phyloP scores from a whole-genome alignment of 2,888 invertebrate genomes.

The Megamerina dolium region DNA sequence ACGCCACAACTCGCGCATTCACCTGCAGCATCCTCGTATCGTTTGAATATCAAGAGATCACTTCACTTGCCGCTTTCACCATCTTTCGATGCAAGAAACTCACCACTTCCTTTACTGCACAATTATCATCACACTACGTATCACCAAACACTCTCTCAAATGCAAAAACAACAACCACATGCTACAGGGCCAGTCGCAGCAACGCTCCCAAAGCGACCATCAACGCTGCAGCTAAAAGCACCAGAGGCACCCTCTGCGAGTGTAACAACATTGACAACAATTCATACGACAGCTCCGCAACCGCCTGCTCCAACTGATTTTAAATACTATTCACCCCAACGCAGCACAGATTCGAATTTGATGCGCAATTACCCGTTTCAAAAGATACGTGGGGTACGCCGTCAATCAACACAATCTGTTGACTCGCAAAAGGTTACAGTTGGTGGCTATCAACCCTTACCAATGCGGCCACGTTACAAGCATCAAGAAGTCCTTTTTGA shows the following conservation, averaged over 20 bases:
- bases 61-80: slow-evolving; percentile 48
- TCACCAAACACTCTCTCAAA: slow-evolving; percentile 29
- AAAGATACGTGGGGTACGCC: slow-evolving; percentile 44
- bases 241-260: slow-evolving; percentile 29
- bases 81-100: slow-evolving; percentile 45
- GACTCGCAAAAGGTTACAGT: slow-evolving; percentile 44
- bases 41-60: slow-evolving; percentile 42
- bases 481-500: slow-evolving; percentile 48
- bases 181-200: slow-evolving; percentile 21
- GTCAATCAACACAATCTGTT: slow-evolving; percentile 46
- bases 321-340: slow-evolving; percentile 48
- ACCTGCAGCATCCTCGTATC: slow-evolving; percentile 40
- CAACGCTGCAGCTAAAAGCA: slow-evolving; percentile 36
- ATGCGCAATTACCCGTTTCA: slow-evolving; percentile 47
- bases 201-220: slow-evolving; percentile 34
- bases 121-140: slow-evolving; percentile 31
- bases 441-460: slow-evolving; percentile 43
- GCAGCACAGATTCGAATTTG: slow-evolving; percentile 39
- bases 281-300: slow-evolving; percentile 40
- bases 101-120: slow-evolving; percentile 47
- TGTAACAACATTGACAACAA: slow-evolving; percentile 37
- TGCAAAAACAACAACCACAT: slow-evolving; percentile 21
- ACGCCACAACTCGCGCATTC: slow-evolving; percentile 35
- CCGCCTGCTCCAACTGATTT: slow-evolving; percentile 47
- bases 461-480: slow-evolving; percentile 43